These are phyloP conservation scores for Nomada ruficornis DNA, from an alignment of 2,888 invertebrate species.

Conservation along the genomic window DNA sequence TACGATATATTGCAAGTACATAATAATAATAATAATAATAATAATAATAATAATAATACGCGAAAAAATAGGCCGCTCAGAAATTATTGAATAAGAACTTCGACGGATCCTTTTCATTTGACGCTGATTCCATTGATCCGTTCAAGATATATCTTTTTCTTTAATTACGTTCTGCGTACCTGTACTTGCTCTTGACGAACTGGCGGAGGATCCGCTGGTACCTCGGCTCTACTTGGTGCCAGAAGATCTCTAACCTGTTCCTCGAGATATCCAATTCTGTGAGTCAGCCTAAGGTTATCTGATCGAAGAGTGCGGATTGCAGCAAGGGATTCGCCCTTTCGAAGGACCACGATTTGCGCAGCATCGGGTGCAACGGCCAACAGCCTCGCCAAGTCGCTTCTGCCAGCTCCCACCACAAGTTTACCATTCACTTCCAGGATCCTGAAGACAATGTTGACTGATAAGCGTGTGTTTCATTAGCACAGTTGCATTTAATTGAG, in stretches of 20 bases:
- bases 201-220: constrained; percentile 69
- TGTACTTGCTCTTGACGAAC: constrained; percentile 80
- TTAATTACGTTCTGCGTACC: constrained; percentile 58
- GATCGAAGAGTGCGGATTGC: constrained; percentile 86
- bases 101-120: too few relatives aligned
- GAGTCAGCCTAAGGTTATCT: constrained; percentile 93
- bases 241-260: constrained; percentile 89
- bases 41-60: neutral
- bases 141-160: neutral
- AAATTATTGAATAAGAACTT: too few relatives aligned
- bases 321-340: constrained; percentile 82
- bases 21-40: neutral
- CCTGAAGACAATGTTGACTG: constrained; percentile 83
- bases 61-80: neutral
- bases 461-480: constrained; percentile 12
- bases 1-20: neutral
- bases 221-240: constrained; percentile 75
- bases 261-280: constrained; percentile 95
- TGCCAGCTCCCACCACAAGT: constrained; percentile 88
- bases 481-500: neutral
- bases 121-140: too few relatives aligned
- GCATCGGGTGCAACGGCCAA: constrained; percentile 87
- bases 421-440: constrained; percentile 93
- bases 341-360: constrained; percentile 88
- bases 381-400: constrained; percentile 90